Evolutionary conservation across 2,888 invertebrate species (phyloP).

Genomic region (Phaedon cochleariae): DNA sequence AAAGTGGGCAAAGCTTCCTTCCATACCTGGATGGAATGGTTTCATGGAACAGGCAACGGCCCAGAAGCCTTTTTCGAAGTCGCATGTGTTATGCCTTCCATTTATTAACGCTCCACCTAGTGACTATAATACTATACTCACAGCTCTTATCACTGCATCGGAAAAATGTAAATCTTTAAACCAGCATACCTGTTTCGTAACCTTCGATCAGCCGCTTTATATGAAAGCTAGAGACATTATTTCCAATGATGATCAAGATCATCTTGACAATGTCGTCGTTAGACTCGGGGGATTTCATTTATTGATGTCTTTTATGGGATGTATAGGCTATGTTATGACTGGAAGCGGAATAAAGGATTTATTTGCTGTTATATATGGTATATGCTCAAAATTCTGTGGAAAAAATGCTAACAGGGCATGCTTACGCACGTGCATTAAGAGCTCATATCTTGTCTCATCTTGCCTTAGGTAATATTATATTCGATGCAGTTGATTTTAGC

Average conservation of each 20-base stretch:
- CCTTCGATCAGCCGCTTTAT: slow-evolving; percentile 20
- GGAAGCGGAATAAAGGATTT: slow-evolving; percentile 23
- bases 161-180: background rate
- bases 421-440: slow-evolving; percentile 5
- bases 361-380: background rate
- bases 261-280: background rate
- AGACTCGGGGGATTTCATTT: slow-evolving; percentile 22
- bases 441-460: background rate
- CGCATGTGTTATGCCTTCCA: background rate
- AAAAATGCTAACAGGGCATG: slow-evolving; percentile 38
- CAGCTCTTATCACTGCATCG: background rate
- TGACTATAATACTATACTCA: slow-evolving; percentile 8
- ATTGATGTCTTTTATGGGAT: slow-evolving; percentile 17
- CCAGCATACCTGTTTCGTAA: slow-evolving; percentile 8
- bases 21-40: slow-evolving; percentile 1
- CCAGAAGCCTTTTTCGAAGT: background rate
- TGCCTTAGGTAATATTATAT: background rate
- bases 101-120: slow-evolving; percentile 15
- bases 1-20: background rate
- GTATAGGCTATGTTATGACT: slow-evolving; percentile 17
- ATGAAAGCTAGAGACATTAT: slow-evolving; percentile 2
- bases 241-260: background rate
- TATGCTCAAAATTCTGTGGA: slow-evolving; percentile 17
- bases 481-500: background rate
- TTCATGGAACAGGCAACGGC: slow-evolving; percentile 4